Percentiles rank a stretch among this genome's conserved stretches.
Conservation (phyloP, 2,113 vertebrate species). For the Dolichallabes microphthalmus region DNA sequence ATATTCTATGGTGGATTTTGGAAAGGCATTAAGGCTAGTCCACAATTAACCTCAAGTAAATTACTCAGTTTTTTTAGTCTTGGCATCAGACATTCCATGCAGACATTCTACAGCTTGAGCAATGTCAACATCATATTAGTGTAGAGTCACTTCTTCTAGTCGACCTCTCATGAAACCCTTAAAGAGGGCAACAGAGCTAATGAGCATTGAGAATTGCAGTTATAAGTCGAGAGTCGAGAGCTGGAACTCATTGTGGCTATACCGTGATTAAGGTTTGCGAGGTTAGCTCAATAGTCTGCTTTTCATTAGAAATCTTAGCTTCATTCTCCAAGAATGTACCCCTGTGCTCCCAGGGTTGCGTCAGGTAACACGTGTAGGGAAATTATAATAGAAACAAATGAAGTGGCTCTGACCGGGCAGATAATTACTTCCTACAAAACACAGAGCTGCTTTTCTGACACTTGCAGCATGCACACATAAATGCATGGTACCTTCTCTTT, state of each 20-base stretch:
- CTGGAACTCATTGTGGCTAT: slow-evolving; percentile 12
- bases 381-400: slow-evolving; percentile 48
- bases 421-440: slow-evolving; percentile 58
- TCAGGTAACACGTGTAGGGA: slow-evolving; percentile 41
- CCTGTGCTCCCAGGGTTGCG: slow-evolving; percentile 38
- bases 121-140: background rate
- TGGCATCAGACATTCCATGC: background rate
- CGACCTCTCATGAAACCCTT: background rate
- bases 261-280: slow-evolving; percentile 34
- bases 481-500: background rate
- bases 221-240: background rate
- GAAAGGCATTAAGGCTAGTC: background rate
- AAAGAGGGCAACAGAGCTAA: slow-evolving; percentile 12
- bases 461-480: background rate
- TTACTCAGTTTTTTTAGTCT: background rate
- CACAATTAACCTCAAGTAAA: slow-evolving; percentile 4
- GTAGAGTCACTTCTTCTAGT: slow-evolving; percentile 21
- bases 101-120: background rate
- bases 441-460: slow-evolving; percentile 17
- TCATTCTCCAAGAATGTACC: slow-evolving; percentile 53
- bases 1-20: background rate
- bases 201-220: slow-evolving; percentile 7
- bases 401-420: slow-evolving; percentile 50
- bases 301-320: slow-evolving; percentile 46
- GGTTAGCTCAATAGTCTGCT: slow-evolving; percentile 40